A percentile compares a stretch with the other conserved stretches of the same genome.
phyloP scores from a whole-genome alignment of 2,797 vertebrate species.

The Columba guinea region DNA sequence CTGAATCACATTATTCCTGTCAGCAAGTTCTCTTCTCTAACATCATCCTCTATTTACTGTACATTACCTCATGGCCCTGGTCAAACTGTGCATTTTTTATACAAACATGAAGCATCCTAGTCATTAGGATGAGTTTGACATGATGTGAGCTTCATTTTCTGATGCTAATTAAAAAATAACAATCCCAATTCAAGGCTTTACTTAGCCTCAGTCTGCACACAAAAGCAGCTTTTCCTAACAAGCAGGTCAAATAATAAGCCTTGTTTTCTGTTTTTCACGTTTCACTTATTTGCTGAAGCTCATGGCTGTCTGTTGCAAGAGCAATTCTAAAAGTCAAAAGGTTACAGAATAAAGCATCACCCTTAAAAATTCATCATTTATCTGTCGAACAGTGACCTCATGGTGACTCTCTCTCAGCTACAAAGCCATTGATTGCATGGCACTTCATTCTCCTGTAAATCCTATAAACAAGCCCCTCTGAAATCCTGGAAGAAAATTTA shows the following conservation, averaged over 20 bases:
- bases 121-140: constrained; percentile 33
- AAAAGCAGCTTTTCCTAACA: constrained; percentile 8
- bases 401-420: constrained; percentile 64
- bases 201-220: not conserved
- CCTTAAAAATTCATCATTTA: constrained; percentile 71
- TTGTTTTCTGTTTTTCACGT: constrained; percentile 50
- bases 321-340: constrained; percentile 70
- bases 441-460: constrained; percentile 72
- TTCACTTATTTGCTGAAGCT: constrained; percentile 65
- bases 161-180: constrained; percentile 36
- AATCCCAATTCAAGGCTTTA: not conserved
- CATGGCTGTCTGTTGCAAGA: not conserved
- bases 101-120: not conserved
- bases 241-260: constrained; percentile 39
- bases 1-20: constrained; percentile 71
- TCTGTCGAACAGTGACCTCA: constrained; percentile 69
- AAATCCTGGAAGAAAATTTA: constrained; percentile 56
- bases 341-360: constrained; percentile 60
- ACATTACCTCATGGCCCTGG: constrained; percentile 58
- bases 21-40: constrained; percentile 64
- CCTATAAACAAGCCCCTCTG: constrained; percentile 63
- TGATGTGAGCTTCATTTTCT: constrained; percentile 5
- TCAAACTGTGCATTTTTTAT: constrained; percentile 50
- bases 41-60: constrained; percentile 62
- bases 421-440: constrained; percentile 70